Percentiles rank a stretch among this genome's conserved stretches.
Conservation (phyloP, 2,113 vertebrate genomes). For the Notiomystis cincta region DNA sequence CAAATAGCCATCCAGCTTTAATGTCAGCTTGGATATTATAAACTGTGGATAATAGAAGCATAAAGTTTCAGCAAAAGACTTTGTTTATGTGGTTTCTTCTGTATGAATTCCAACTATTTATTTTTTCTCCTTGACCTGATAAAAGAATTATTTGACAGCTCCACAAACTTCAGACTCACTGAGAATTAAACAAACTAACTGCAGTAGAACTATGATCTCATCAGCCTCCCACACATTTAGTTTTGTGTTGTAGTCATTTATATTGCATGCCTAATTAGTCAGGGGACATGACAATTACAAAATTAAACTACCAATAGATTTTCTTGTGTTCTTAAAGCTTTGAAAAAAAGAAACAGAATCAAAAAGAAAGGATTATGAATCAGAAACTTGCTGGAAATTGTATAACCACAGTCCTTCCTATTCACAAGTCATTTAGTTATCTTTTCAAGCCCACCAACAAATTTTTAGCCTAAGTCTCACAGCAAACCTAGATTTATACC, state of each 20-base stretch:
- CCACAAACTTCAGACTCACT: not conserved
- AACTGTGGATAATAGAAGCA: not conserved
- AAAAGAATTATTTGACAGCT: not conserved
- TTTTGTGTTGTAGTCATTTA: slow-evolving; percentile 45
- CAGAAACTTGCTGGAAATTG: not conserved
- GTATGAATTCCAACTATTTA: not conserved
- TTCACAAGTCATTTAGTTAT: not conserved
- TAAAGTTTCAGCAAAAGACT: not conserved
- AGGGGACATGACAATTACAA: slow-evolving; percentile 22
- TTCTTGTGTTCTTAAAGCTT: not conserved
- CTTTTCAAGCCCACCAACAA: not conserved
- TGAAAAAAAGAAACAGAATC: not conserved
- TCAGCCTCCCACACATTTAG: slow-evolving; percentile 38
- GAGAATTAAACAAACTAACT: slow-evolving; percentile 31
- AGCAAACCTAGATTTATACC: not conserved
- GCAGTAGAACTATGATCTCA: slow-evolving; percentile 14
- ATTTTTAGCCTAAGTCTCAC: not conserved
- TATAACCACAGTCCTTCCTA: not conserved
- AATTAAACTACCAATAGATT: slow-evolving; percentile 16
- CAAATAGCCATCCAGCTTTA: not conserved
- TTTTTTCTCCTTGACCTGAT: not conserved
- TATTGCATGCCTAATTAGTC: slow-evolving; percentile 50
- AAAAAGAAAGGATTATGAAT: slow-evolving; percentile 8
- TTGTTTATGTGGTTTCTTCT: accelerated
- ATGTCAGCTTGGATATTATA: not conserved